Evolutionary conservation across 1,140 invertebrate genomes (phyloP).

Genomic region (Temnothorax nylanderi): DNA sequence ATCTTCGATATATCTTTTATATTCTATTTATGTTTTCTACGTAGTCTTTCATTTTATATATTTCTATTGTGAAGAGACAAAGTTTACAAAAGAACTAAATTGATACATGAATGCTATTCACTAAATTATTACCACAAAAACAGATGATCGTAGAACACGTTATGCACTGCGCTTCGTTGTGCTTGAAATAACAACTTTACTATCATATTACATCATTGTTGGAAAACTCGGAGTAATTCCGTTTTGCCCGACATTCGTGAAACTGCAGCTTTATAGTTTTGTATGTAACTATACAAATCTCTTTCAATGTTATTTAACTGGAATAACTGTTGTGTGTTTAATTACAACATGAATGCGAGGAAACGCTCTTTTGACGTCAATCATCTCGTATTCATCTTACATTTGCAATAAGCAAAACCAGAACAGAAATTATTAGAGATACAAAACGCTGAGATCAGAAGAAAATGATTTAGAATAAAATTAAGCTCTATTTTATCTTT

Average conservation of each 20-base stretch:
- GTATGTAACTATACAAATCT: slow-evolving; percentile 3
- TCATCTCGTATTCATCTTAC: not conserved
- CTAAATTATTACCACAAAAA: not conserved
- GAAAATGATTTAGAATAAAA: not conserved
- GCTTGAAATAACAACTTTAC: slow-evolving; percentile 29
- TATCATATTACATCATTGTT: slow-evolving; percentile 9
- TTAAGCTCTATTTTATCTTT: not conserved
- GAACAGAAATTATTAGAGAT: not conserved
- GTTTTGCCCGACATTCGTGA: not conserved
- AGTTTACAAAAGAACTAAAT: not conserved
- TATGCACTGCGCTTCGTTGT: not conserved
- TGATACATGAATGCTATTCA: not conserved
- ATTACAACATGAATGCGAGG: not conserved
- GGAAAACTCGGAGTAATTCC: slow-evolving; percentile 25
- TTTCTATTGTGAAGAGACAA: not conserved
- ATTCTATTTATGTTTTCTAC: not conserved
- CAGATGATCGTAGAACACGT: not conserved
- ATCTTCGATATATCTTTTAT: not conserved
- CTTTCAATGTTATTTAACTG: slow-evolving; percentile 21
- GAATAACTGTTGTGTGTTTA: slow-evolving; percentile 19
- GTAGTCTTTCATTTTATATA: not conserved
- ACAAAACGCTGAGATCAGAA: not conserved
- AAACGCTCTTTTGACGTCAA: not conserved
- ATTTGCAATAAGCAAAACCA: not conserved
- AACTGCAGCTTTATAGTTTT: slow-evolving; percentile 10